Evolutionary conservation across 2,113 vertebrate genomes (phyloP).

Genomic region (Vulpes ferrilata): DNA sequence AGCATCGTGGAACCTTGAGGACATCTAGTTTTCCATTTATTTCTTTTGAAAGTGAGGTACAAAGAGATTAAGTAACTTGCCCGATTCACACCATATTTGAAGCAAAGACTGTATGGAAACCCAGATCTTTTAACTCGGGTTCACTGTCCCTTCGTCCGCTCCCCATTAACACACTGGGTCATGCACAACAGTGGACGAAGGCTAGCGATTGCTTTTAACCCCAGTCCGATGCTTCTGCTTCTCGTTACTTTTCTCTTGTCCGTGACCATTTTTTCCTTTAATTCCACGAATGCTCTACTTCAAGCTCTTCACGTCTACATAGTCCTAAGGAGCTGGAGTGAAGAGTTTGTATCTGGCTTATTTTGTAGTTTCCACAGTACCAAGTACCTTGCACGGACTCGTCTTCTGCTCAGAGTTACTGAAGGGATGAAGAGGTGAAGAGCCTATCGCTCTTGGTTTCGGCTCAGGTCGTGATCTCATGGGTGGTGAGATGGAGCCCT

Average conservation of each 20-base stretch:
- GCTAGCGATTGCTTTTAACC: neutral
- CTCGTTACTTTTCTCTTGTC: neutral
- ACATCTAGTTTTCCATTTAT: neutral
- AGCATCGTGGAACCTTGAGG: neutral
- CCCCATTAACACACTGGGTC: neutral
- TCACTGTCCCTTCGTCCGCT: neutral
- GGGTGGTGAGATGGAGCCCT: neutral
- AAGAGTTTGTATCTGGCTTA: neutral
- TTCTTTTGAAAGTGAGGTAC: slow-evolving; percentile 15
- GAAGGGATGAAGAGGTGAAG: neutral
- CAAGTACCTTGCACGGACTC: neutral
- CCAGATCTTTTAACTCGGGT: neutral
- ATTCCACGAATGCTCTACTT: neutral
- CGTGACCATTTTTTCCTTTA: neutral
- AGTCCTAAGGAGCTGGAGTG: neutral
- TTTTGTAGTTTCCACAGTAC: neutral
- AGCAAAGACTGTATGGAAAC: neutral
- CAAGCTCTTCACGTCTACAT: neutral
- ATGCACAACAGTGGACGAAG: neutral
- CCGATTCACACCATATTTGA: neutral
- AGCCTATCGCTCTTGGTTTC: neutral
- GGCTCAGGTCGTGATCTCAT: neutral
- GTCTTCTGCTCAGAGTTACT: neutral
- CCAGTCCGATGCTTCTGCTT: neutral
- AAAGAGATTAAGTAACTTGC: neutral